phyloP scores from a whole-genome alignment of 2,888 invertebrate genomes.

The Cosmorhoe ocellata region DNA sequence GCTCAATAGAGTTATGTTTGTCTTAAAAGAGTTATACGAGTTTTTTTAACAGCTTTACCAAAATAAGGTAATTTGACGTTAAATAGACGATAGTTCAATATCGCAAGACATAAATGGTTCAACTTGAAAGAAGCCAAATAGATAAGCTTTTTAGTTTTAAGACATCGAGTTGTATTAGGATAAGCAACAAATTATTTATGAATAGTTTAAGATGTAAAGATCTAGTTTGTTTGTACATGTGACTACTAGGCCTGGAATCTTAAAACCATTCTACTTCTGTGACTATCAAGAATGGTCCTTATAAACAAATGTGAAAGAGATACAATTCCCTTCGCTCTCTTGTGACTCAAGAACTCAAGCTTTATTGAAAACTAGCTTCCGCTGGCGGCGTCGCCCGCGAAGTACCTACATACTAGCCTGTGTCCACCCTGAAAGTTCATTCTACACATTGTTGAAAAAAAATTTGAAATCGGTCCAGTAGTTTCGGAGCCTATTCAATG shows the following conservation, averaged over 20 bases:
- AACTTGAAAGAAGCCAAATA: slow-evolving; percentile 83
- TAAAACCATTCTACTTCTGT: too few relatives aligned
- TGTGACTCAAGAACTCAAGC: too few relatives aligned
- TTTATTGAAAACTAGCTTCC: too few relatives aligned
- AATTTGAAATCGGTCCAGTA: too few relatives aligned
- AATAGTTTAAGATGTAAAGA: slow-evolving; percentile 25
- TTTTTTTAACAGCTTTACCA: slow-evolving; percentile 69
- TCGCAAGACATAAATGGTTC: slow-evolving; percentile 80
- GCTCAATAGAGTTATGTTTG: slow-evolving; percentile 29
- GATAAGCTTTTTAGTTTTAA: slow-evolving; percentile 70
- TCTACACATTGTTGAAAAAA: too few relatives aligned
- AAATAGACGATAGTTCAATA: slow-evolving; percentile 52
- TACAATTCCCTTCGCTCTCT: too few relatives aligned
- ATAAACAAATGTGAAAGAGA: too few relatives aligned
- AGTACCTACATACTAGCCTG: too few relatives aligned
- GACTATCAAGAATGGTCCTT: too few relatives aligned
- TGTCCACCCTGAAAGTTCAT: too few relatives aligned
- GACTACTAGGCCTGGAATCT: slow-evolving; percentile 7
- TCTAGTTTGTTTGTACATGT: slow-evolving; percentile 14
- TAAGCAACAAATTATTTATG: slow-evolving; percentile 40
- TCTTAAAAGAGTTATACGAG: not conserved
- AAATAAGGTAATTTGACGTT: slow-evolving; percentile 65
- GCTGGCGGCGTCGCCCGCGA: too few relatives aligned
- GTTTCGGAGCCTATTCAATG: too few relatives aligned
- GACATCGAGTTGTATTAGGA: slow-evolving; percentile 42